Evolutionary conservation across 2,797 vertebrate species (phyloP).

Genomic region (Spinus pinus): DNA sequence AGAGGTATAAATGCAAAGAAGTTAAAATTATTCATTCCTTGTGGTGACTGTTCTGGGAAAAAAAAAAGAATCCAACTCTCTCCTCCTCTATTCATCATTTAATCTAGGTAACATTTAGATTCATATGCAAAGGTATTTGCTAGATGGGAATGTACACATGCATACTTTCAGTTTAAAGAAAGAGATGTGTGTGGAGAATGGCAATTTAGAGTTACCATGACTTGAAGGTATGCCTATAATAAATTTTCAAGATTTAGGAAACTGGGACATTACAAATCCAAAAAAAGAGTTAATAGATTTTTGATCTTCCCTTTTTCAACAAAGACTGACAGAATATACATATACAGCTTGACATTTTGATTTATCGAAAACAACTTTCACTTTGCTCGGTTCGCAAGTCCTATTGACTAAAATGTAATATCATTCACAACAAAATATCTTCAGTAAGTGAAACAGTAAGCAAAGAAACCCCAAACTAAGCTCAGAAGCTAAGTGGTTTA

Average conservation of each 20-base stretch:
- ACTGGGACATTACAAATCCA: conserved; percentile 67
- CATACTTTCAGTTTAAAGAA: conserved; percentile 69
- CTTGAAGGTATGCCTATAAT: conserved; percentile 62
- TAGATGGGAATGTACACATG: conserved; percentile 62
- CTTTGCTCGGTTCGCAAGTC: conserved; percentile 69
- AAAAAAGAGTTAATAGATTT: conserved; percentile 66
- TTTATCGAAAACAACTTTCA: conserved; percentile 71
- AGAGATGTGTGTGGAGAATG: conserved; percentile 56
- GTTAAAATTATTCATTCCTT: not conserved
- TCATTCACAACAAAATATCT: conserved; percentile 70
- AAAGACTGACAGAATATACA: conserved; percentile 73
- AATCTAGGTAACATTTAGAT: conserved; percentile 34
- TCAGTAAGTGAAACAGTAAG: conserved; percentile 74
- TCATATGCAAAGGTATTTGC: conserved; percentile 21
- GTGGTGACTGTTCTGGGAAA: not conserved
- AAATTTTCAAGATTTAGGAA: conserved; percentile 67
- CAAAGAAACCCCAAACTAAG: conserved; percentile 73
- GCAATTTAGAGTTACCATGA: conserved; percentile 56
- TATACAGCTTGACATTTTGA: conserved; percentile 71
- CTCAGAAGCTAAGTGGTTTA: conserved; percentile 76
- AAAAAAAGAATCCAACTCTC: not conserved
- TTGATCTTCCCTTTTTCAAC: conserved; percentile 75
- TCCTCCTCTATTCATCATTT: conserved; percentile 12
- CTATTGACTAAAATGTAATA: conserved; percentile 72
- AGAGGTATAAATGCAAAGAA: conserved; percentile 2